These are phyloP conservation scores for Sphecodes monilicornis DNA, from an alignment of 2,888 invertebrate genomes.

Conservation along the genomic window DNA sequence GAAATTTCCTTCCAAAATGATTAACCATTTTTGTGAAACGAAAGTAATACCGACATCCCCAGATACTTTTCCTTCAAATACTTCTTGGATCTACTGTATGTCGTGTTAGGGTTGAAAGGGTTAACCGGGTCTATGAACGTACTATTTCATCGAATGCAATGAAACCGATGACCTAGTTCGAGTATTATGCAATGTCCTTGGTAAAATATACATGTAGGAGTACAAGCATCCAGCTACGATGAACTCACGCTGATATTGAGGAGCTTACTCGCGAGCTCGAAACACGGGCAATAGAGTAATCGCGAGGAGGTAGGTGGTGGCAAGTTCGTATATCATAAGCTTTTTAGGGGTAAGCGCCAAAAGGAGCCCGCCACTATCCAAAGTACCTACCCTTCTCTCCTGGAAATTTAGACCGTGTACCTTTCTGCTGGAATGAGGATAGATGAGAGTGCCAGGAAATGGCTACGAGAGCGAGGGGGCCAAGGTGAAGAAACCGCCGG, in stretches of 20 bases:
- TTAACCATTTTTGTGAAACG: too few species aligned
- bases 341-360: constrained; percentile 36
- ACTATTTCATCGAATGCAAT: constrained; percentile 13
- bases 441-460: not conserved
- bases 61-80: too few species aligned
- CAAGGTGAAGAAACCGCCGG: too few species aligned
- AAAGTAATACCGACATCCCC: too few species aligned
- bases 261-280: constrained; percentile 47
- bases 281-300: constrained; percentile 58
- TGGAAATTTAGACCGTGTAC: constrained; percentile 43
- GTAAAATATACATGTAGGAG: constrained; percentile 18
- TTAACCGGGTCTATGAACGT: not conserved
- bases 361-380: constrained; percentile 29
- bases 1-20: too few species aligned
- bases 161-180: constrained; percentile 34
- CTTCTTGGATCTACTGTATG: not conserved
- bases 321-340: constrained; percentile 56
- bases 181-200: constrained; percentile 24
- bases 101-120: not conserved
- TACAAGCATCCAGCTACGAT: constrained; percentile 17
- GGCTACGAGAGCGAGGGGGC: not conserved
- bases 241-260: constrained; percentile 56
- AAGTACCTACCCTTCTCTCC: constrained; percentile 23
- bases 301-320: constrained; percentile 24
- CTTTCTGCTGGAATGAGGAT: constrained; percentile 20